Percentiles rank a stretch among this genome's conserved stretches.
These are phyloP conservation scores for Bombyx huttoni DNA, from an alignment of 2,888 invertebrate genomes.

Conservation along the genomic window DNA sequence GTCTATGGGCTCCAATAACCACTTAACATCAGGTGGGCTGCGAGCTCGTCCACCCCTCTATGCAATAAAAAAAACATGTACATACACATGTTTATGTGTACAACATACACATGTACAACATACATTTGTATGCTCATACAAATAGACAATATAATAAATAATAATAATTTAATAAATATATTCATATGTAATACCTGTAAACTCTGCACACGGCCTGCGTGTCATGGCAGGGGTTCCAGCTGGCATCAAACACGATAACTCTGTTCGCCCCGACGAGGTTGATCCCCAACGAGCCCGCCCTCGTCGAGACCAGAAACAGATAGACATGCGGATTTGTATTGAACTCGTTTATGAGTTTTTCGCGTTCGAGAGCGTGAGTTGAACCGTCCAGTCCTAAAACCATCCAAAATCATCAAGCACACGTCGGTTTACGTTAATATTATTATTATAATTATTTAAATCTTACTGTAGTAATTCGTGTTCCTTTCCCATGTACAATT, in stretches of 20 bases:
- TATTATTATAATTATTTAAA: not conserved
- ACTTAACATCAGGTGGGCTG: no score
- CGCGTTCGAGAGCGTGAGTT: slow-evolving; percentile 93
- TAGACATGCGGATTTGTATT: slow-evolving; percentile 90
- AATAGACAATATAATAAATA: no score
- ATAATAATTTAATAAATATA: not conserved
- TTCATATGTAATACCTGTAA: slow-evolving; percentile 71
- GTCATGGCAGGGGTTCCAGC: slow-evolving; percentile 99
- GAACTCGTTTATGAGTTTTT: slow-evolving; percentile 96
- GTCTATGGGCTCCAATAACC: no score
- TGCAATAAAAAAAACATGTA: no score
- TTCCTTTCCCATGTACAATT: slow-evolving; percentile 88
- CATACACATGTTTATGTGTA: no score
- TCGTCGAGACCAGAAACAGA: slow-evolving; percentile 95
- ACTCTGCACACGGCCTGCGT: slow-evolving; percentile 98
- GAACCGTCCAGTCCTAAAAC: slow-evolving; percentile 91
- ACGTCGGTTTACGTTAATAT: not conserved
- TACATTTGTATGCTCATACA: no score
- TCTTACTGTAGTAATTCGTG: slow-evolving; percentile 91
- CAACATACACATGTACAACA: no score
- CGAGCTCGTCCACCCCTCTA: no score
- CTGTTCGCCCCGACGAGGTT: slow-evolving; percentile 98
- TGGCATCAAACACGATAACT: slow-evolving; percentile 97
- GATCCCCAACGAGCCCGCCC: slow-evolving; percentile 96
- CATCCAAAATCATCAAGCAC: not conserved